A percentile compares a stretch with the other conserved stretches of the same genome.
phyloP scores from a whole-genome alignment of 2,888 invertebrate species.

The Stictocephala bisonia region DNA sequence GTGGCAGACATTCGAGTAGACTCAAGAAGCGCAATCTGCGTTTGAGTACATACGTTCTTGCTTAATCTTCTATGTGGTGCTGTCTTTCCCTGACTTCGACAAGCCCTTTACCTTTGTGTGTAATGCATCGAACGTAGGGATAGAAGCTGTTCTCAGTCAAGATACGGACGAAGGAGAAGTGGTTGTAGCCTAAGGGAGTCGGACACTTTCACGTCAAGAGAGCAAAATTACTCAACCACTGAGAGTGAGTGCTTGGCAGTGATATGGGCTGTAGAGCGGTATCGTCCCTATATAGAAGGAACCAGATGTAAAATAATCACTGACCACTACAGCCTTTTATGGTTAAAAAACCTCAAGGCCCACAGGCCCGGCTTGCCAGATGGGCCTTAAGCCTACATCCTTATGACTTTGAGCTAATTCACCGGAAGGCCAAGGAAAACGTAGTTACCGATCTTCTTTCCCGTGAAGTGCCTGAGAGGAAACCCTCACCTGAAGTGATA shows the following conservation, averaged over 20 bases:
- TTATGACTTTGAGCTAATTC: background rate
- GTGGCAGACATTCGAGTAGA: conserved; percentile 8
- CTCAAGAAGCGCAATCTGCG: conserved; percentile 13
- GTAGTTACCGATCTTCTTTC: background rate
- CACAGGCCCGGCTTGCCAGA: background rate
- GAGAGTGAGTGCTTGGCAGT: no score
- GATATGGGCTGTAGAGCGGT: no score
- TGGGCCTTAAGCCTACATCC: background rate
- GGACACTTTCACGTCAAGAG: conserved; percentile 44
- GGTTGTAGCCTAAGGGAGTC: conserved; percentile 56
- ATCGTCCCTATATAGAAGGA: no score
- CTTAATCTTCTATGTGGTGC: conserved; percentile 42
- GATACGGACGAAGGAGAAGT: conserved; percentile 49
- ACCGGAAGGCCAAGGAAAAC: background rate
- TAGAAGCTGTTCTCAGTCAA: conserved; percentile 53
- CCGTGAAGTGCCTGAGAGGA: background rate
- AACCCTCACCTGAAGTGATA: background rate
- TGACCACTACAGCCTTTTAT: no score
- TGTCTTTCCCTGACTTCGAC: no score
- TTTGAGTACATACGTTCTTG: background rate
- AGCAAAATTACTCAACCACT: no score
- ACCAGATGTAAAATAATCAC: no score
- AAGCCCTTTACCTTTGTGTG: conserved; percentile 48
- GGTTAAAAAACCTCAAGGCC: no score
- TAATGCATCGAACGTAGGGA: conserved; percentile 47